Base-by-base conservation (phyloP, 2,113 vertebrate genomes). In the Archilochus colubris region DNA sequence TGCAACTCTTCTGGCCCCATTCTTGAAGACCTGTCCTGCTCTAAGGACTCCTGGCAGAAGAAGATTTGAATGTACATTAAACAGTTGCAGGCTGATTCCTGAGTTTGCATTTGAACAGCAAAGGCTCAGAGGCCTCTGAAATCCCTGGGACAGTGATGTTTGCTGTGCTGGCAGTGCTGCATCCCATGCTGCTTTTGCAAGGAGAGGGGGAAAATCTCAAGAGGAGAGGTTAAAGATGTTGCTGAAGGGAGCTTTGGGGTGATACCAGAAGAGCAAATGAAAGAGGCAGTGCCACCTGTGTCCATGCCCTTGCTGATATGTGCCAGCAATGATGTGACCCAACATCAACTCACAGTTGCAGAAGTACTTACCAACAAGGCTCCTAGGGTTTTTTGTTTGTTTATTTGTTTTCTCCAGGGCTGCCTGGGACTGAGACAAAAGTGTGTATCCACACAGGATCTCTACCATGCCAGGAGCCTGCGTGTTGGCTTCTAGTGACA, bases 371-470 rank as follows among this genome's bases (percentile, higher is more conserved):
- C 31, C 21, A 28, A 5, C 48, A 33, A 53, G 19, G 19, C 9
- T 81, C 9, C 21, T 88, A 21, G n/a, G 0, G 1, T 66, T 33
- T 28, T 31, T 22, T 11, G 11, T 40, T 40, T 40, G 40, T 40
- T 40, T 40, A 40, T 40, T 40, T 40, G 40, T 40, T 40, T 20
- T 8, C 51, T 48, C 44, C 4, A 2, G 0, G 2, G 40, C 28
- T 77, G 12, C 44, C 17, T 38, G 38, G 24, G 44, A 12, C 43
- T 64, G 44, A 27, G 14, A 24, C 8, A 69, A 61, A 21, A 33
- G 23, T 0, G 0, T 48, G 10, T 7, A 17, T 40, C 31, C 1
- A 1, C 28, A 11, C 48, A 43, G 50, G 33, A 59, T 22, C 8
- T 8, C 19, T 63, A 9, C 28, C 21, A 28, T 70, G 43, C 28